Evolutionary conservation across 92 coral and sea anemone species (phyloP), one percentile per base, ranked within the genome.

Genomic region (Montipora capitata): DNA sequence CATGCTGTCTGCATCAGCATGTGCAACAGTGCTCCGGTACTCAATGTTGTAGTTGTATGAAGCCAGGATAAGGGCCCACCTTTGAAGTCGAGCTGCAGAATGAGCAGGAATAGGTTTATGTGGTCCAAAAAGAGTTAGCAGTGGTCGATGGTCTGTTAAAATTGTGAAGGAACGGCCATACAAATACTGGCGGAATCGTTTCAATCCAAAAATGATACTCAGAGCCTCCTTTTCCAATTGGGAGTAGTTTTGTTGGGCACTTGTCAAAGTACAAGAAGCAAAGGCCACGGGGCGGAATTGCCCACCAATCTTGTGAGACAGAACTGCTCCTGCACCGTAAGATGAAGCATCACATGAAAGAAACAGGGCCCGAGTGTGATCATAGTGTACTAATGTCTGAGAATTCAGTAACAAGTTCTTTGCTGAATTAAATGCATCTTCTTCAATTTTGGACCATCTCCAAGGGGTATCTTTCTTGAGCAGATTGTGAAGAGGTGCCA

Each of bases 21-120:
- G 96, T 17, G 93, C 89, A 39, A 3, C 14, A 67, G 81, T 92
- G 40, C 72, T 74, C 35, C 88, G 71, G 44, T 84, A 91, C 79
- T 91, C 89, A 71, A 88, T 91, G 43, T 42, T 72, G 88, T 94
- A 94, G 56, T 80, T 76, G 91, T 94, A 88, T 8, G 88, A 89
- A 64, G 93, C 89, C 4, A 92, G 91, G 65, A 87, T 85, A 3
- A 94, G 63, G 0, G 96, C 84, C 98, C 94, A 87, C 20, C 91
- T 85, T 70, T 94, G 94, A 35, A 92, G 76, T 80, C 92, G 72
- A n/a, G 91, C 90, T 44, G 94, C 94, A 18, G 90, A 10, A 54
- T 54, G 59, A 83, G 52, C 52, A 45, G 27, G 27, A 45, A 45
- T 7, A 7, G 51, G 51, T 56, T 56, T 56, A 11, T 9, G 61